These are phyloP conservation scores for Apoda limacodes DNA, from an alignment of 2,888 invertebrate genomes.

Conservation along the genomic window DNA sequence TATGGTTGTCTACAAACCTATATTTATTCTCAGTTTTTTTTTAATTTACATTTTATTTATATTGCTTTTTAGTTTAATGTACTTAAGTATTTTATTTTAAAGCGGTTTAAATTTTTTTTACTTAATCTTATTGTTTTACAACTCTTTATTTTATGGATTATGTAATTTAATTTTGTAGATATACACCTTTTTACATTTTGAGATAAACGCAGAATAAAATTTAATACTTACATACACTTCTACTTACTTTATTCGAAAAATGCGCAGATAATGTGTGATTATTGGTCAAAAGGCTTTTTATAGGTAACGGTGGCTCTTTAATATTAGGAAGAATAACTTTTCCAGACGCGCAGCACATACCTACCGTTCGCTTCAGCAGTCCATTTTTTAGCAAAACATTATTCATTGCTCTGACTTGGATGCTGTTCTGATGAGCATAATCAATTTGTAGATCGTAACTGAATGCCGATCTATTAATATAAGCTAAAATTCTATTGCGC, in stretches of 20 bases:
- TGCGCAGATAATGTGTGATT: constrained; percentile 5
- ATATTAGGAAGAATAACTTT: constrained; percentile 11
- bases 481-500: constrained; percentile 18
- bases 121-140: too few species aligned
- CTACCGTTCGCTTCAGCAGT: constrained; percentile 10
- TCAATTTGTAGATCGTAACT: constrained; percentile 20
- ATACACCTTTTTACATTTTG: too few species aligned
- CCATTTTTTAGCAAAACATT: constrained; percentile 19
- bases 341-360: constrained; percentile 12
- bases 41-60: too few species aligned
- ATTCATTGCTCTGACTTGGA: constrained; percentile 22
- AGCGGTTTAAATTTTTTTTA: too few species aligned
- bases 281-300: constrained; percentile 8
- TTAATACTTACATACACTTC: too few species aligned
- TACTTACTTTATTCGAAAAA: constrained; percentile 1
- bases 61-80: too few species aligned
- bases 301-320: constrained; percentile 5
- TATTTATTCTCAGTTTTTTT: too few species aligned
- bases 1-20: too few species aligned
- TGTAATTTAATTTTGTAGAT: too few species aligned
- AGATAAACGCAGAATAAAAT: too few species aligned
- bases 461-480: constrained; percentile 18
- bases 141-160: too few species aligned
- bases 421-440: constrained; percentile 17
- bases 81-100: too few species aligned